phyloP scores from a whole-genome alignment of 2,113 vertebrate species.

The Rhinolophus ferrumequinum region DNA sequence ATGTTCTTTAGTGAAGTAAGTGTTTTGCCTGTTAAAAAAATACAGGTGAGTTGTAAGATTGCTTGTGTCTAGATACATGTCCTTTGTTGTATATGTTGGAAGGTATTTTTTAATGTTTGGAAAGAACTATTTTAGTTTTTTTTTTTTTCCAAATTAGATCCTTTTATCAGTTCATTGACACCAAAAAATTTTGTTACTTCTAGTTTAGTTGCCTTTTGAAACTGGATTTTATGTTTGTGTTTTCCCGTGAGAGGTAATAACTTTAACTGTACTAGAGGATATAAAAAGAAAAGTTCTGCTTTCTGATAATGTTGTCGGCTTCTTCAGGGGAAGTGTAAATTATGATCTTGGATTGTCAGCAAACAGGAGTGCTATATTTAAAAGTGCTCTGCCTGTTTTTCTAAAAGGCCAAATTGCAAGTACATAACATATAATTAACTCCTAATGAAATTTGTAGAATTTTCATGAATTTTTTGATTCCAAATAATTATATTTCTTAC shows the following conservation, averaged over 20 bases:
- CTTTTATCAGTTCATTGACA: neutral
- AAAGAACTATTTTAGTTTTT: slow-evolving; percentile 19
- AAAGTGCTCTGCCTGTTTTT: slow-evolving; percentile 30
- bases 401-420: neutral
- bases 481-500: neutral
- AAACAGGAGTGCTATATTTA: slow-evolving; percentile 41
- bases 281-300: slow-evolving; percentile 13
- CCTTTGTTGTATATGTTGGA: slow-evolving; percentile 5
- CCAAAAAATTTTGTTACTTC: neutral
- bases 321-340: slow-evolving; percentile 45
- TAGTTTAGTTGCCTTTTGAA: slow-evolving; percentile 26
- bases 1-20: neutral
- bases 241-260: neutral
- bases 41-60: neutral
- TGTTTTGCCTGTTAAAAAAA: neutral
- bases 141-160: neutral
- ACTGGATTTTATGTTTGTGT: slow-evolving; percentile 31
- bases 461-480: slow-evolving; percentile 32
- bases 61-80: neutral
- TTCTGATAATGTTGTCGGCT: slow-evolving; percentile 24
- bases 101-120: slow-evolving; percentile 24
- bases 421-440: neutral
- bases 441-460: slow-evolving; percentile 28
- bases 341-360: slow-evolving; percentile 6
- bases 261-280: neutral